phyloP scores from a whole-genome alignment of 2,113 vertebrate species.

The Caranx melampygus region DNA sequence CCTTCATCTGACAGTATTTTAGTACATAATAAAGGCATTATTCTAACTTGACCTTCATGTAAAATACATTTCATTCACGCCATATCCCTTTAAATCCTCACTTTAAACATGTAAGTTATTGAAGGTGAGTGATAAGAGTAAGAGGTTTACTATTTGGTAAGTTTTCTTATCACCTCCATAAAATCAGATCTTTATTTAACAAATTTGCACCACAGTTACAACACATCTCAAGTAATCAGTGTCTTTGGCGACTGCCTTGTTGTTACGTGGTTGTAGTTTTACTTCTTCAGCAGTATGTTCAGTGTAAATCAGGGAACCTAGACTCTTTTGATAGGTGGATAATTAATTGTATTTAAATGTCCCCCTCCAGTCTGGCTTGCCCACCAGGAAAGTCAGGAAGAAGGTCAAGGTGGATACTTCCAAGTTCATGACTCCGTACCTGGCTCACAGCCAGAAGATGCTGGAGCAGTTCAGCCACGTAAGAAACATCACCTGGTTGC shows the following conservation, averaged over 20 bases:
- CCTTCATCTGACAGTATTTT: conserved; percentile 6
- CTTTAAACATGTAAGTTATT: neutral
- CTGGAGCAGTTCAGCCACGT: conserved; percentile 94
- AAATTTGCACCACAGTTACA: neutral
- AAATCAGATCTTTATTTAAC: neutral
- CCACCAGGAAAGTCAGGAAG: conserved; percentile 84
- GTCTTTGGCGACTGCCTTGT: neutral
- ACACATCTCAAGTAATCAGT: neutral
- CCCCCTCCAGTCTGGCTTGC: conserved; percentile 75
- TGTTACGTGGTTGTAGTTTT: neutral
- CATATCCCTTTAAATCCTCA: neutral
- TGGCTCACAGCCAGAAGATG: conserved; percentile 98
- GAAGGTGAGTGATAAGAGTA: conserved; percentile 36
- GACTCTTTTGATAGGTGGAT: neutral
- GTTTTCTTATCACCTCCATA: neutral
- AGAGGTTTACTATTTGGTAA: neutral
- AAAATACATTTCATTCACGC: conserved; percentile 11
- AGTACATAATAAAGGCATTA: neutral
- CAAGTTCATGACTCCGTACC: conserved; percentile 97
- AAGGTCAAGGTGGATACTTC: conserved; percentile 92
- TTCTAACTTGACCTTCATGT: neutral
- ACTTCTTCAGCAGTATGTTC: neutral
- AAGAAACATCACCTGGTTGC: conserved; percentile 45
- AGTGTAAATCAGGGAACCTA: neutral
- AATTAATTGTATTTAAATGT: conserved; percentile 30